Evolutionary conservation across 2,888 invertebrate species (phyloP).

Genomic region (Callinectes sapidus): DNA sequence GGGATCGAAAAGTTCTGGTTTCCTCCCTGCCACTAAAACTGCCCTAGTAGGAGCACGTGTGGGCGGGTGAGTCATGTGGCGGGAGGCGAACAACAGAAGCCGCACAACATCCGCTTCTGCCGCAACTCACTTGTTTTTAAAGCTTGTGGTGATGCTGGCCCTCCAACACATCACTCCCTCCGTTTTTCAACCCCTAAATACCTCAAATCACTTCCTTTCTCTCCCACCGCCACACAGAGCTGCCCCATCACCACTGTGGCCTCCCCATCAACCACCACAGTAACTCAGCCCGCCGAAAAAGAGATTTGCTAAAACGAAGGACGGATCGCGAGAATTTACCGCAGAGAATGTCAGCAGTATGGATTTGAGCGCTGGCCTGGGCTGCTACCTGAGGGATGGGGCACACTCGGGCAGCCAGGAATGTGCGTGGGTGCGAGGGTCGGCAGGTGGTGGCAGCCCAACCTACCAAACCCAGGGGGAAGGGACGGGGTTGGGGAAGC

Average conservation of each 20-base stretch:
- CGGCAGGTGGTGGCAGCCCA: constrained; percentile 10
- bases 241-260: not conserved
- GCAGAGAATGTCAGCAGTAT: not conserved
- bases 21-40: not conserved
- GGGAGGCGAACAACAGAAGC: not conserved
- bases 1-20: no score
- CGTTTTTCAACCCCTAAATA: not conserved
- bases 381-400: not conserved
- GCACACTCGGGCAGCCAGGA: not conserved
- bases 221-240: not conserved
- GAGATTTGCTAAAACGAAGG: not conserved
- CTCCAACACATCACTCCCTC: not conserved
- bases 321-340: not conserved
- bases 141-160: not conserved
- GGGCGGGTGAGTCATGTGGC: not conserved
- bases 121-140: not conserved
- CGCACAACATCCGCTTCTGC: not conserved
- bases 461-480: not conserved
- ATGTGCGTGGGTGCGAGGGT: constrained; percentile 1
- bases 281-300: not conserved
- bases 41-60: not conserved
- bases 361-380: not conserved
- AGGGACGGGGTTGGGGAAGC: not conserved
- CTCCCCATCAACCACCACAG: not conserved
- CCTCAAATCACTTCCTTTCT: not conserved